phyloP scores from a whole-genome alignment of 2,113 vertebrate species.

The Micromys minutus region DNA sequence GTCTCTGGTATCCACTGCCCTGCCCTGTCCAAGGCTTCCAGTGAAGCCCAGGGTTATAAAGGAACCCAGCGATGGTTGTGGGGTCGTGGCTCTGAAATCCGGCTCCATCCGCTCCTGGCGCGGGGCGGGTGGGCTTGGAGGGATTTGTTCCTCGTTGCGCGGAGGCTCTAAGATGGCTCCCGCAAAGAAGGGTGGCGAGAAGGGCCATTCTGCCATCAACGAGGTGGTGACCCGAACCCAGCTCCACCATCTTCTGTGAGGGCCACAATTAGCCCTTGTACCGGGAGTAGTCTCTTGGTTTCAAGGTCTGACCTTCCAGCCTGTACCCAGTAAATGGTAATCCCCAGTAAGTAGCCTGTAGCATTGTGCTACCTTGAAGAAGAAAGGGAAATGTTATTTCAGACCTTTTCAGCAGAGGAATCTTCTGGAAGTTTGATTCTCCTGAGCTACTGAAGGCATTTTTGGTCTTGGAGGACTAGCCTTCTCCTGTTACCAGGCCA shows the following conservation, averaged over 20 bases:
- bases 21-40: background rate
- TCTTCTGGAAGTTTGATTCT: background rate
- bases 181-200: no score
- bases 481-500: background rate
- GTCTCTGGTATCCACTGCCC: background rate
- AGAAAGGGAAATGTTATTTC: background rate
- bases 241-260: background rate
- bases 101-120: no score
- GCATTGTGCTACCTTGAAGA: background rate
- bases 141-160: no score
- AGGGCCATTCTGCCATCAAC: no score
- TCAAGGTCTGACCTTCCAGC: background rate
- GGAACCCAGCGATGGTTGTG: no score
- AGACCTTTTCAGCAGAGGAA: background rate
- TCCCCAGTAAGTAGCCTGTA: background rate
- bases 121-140: no score
- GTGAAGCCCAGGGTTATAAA: background rate
- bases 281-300: background rate
- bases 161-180: no score
- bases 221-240: no score
- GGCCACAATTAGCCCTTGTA: background rate
- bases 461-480: background rate
- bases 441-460: background rate
- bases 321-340: background rate
- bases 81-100: no score